phyloP scores from a whole-genome alignment of 2,113 vertebrate species.

The Poicephalus meyeri region DNA sequence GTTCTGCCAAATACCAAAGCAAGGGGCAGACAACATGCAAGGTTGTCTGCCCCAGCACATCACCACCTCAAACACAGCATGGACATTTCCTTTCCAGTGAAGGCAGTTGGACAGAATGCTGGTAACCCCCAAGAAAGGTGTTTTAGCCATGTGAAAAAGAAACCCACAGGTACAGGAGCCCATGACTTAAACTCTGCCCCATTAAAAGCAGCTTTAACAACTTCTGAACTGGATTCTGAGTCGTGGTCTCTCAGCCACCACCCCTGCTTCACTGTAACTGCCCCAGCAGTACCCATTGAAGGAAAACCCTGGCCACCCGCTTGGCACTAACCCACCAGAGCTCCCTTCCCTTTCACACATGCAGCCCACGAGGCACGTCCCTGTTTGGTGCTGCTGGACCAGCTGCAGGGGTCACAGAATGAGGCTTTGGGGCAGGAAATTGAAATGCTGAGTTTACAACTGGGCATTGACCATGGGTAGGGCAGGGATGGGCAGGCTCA shows the following conservation, averaged over 20 bases:
- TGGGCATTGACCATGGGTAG: neutral
- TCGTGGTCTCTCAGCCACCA: neutral
- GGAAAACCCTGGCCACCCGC: neutral
- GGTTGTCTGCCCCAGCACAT: neutral
- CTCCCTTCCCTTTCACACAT: neutral
- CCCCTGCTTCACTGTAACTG: neutral
- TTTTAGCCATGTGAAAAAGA: neutral
- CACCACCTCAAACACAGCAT: rapidly evolving
- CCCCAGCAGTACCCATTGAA: neutral
- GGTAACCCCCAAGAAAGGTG: neutral
- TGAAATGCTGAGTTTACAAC: neutral
- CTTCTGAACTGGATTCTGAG: neutral
- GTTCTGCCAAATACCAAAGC: neutral
- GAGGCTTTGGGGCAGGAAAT: neutral
- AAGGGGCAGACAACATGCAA: neutral
- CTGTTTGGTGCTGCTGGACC: neutral
- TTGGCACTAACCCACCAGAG: neutral
- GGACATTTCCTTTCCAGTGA: neutral
- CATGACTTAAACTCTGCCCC: neutral
- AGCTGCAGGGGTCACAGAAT: neutral
- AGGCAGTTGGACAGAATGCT: neutral
- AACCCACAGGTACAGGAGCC: neutral
- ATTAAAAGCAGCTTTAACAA: neutral
- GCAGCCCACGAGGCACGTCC: neutral
- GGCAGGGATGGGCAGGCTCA: neutral